phyloP scores from a whole-genome alignment of 1,140 invertebrate genomes.

The Leptinotarsa lineolata region DNA sequence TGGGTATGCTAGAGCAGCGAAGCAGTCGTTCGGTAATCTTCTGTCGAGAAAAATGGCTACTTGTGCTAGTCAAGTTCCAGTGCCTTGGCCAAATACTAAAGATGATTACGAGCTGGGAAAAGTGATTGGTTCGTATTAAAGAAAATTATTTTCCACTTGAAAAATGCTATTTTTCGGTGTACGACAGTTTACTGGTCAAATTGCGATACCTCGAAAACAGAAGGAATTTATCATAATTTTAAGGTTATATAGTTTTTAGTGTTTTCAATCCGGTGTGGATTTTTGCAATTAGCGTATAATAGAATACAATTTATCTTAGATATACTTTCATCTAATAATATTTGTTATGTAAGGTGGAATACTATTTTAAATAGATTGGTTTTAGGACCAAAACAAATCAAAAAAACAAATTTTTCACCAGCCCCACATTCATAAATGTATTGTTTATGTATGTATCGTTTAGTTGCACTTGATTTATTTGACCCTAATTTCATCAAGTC shows the following conservation, averaged over 20 bases:
- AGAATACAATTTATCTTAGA: background rate
- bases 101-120: slow-evolving; percentile 94
- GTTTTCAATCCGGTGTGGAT: slow-evolving; percentile 45
- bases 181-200: slow-evolving; percentile 27
- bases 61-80: slow-evolving; percentile 62
- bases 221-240: slow-evolving; percentile 27
- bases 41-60: slow-evolving; percentile 74
- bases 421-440: background rate
- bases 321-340: background rate
- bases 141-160: slow-evolving; percentile 25
- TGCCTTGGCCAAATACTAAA: slow-evolving; percentile 87
- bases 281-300: slow-evolving; percentile 30
- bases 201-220: slow-evolving; percentile 5
- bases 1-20: slow-evolving; percentile 57
- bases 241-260: slow-evolving; percentile 53
- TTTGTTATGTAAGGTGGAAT: no score
- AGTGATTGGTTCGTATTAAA: slow-evolving; percentile 75
- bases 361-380: no score
- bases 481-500: slow-evolving; percentile 42
- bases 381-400: no score
- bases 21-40: slow-evolving; percentile 62
- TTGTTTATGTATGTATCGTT: slow-evolving; percentile 21
- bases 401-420: no score
- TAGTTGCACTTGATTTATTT: slow-evolving; percentile 34
- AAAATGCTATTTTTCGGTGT: slow-evolving; percentile 34